These are phyloP conservation scores for Sinopyrophorus schimmeli DNA, from an alignment of 2,888 invertebrate genomes.

Conservation along the genomic window DNA sequence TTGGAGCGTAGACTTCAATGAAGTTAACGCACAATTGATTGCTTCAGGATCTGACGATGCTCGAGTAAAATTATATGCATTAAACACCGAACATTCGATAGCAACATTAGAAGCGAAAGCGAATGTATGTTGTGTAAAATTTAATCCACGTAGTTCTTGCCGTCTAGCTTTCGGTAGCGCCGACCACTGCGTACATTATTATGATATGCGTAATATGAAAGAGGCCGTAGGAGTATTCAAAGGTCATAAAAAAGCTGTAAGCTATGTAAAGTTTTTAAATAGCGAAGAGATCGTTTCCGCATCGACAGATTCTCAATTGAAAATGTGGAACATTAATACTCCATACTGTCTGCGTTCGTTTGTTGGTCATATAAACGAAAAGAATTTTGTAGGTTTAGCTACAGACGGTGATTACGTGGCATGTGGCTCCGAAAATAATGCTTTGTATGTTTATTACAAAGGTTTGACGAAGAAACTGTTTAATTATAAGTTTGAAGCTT, in stretches of 20 bases:
- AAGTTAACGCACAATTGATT: constrained; percentile 84
- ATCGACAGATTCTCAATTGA: constrained; percentile 87
- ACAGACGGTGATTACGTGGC: constrained; percentile 91
- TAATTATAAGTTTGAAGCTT: constrained; percentile 84
- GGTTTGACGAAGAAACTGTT: constrained; percentile 85
- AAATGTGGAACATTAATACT: constrained; percentile 84
- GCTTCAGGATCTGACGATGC: constrained; percentile 94
- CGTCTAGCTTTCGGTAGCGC: constrained; percentile 95
- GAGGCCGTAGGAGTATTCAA: constrained; percentile 81
- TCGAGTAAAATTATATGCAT: constrained; percentile 88
- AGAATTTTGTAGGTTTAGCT: constrained; percentile 93
- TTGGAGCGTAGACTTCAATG: constrained; percentile 96
- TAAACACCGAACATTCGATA: constrained; percentile 84
- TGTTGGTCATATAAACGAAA: constrained; percentile 91
- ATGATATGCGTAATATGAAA: constrained; percentile 84
- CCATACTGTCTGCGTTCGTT: constrained; percentile 82
- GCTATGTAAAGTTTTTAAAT: constrained; percentile 90
- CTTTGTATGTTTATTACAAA: constrained; percentile 89
- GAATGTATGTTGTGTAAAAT: constrained; percentile 94
- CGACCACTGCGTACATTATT: constrained; percentile 95
- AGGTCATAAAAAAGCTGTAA: constrained; percentile 92
- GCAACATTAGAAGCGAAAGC: constrained; percentile 90
- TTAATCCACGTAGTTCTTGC: constrained; percentile 81
- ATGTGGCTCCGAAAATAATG: constrained; percentile 94
- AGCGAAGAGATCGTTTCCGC: constrained; percentile 86